Conservation (phyloP, 1,140 invertebrate species). For the Meloidogyne exigua region DNA sequence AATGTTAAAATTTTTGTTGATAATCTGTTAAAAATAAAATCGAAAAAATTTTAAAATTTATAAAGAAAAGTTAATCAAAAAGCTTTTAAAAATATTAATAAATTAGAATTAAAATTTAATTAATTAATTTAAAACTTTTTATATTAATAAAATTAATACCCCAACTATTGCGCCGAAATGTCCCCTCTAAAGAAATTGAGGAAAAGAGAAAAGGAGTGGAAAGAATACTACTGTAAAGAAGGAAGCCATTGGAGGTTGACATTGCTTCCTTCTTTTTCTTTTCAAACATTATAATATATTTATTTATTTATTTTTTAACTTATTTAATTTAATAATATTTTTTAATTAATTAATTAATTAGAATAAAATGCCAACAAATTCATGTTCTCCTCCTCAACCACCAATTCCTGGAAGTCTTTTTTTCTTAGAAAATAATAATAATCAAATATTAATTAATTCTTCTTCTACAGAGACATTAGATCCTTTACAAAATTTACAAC, state of each 20-base stretch:
- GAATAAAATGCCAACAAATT: neutral
- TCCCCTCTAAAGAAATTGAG: too few relatives aligned
- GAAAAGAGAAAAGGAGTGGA: too few relatives aligned
- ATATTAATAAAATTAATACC: too few relatives aligned
- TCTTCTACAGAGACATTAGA: neutral
- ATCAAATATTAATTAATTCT: neutral
- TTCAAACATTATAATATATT: neutral
- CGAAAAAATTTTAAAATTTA: too few relatives aligned
- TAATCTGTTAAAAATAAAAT: too few relatives aligned
- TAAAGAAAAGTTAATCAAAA: too few relatives aligned
- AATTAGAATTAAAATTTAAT: too few relatives aligned
- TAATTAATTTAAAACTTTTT: too few relatives aligned
- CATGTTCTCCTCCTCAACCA: neutral
- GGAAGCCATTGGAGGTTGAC: neutral
- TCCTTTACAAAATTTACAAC: constrained; percentile 1
- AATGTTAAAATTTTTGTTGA: too few relatives aligned
- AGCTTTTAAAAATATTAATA: too few relatives aligned
- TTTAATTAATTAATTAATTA: neutral
- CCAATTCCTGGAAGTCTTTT: neutral
- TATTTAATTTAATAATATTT: neutral
- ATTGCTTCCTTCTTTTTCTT: neutral
- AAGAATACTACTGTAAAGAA: neutral
- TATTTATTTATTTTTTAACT: neutral
- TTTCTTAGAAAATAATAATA: constrained; percentile 1
- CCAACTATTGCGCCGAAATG: neutral